Evolutionary conservation across 1,140 invertebrate species (phyloP), one percentile per base, ranked within the genome.

Genomic region (Drosophila melanogaster): DNA sequence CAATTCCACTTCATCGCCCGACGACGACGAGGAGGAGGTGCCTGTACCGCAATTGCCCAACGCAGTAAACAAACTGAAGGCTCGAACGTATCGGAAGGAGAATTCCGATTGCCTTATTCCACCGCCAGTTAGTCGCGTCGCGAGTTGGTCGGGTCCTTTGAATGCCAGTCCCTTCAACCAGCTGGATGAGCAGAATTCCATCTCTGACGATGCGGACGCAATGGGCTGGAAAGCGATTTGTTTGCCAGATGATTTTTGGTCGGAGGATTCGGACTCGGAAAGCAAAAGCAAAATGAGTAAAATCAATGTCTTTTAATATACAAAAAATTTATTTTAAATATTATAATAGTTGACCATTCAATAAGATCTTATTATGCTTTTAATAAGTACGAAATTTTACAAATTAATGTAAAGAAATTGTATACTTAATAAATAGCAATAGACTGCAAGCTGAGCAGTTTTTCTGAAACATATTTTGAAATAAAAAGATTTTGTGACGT

Each of bases 161-260:
- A 26, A 40, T 61, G 24, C 15, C 15, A 11, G 26, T n/a, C 17
- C 22, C 46, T 14, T 11, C 33, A 38, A 30, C n/a, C 5, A 30
- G 7, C 4, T 1, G 14, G 37, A 24, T 24, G 22, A 19, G 2
- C 22, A n/a, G 37, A 2, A 26, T 12, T 56, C 17, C 7, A 38
- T n/a, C 4, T 12, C 15, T 11, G 6, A 14, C 0, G 1, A 19
- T n/a, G 22, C n/a, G 22, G 22, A 10, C 26, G 7, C 46, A 1
- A n/a, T 26, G 12, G 46, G 3, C n/a, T 60, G 50, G 58, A 15
- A 57, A 6, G 5, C 57, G 53, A 22, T 8, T 3, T 60, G 15
- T 22, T 10, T 58, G 7, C 7, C 26, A 4, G 59, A 58, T 10
- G 59, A 57, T 4, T 61, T 41, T 57, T 61, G 59, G 24, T 33